Evolutionary conservation across 2,113 vertebrate species (phyloP).

Genomic region (Eudyptes chrysolophus): DNA sequence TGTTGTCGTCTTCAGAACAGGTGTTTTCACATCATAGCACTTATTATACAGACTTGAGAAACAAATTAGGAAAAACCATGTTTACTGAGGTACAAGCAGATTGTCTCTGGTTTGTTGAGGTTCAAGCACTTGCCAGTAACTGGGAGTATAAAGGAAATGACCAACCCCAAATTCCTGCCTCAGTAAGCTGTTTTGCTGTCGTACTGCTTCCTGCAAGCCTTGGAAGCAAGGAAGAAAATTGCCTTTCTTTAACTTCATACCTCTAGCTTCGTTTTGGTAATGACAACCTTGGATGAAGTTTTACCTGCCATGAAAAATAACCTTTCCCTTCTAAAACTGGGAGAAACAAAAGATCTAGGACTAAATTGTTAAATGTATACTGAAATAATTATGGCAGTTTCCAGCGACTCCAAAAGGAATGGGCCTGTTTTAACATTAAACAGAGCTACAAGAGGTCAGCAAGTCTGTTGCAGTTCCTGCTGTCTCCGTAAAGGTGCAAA

Average conservation of each 20-base stretch:
- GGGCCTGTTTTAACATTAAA: neutral
- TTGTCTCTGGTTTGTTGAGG: neutral
- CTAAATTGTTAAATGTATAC: no score
- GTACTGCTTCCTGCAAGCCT: neutral
- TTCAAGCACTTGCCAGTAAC: neutral
- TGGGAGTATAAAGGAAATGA: accelerated
- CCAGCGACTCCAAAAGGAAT: neutral
- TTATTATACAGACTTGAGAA: neutral
- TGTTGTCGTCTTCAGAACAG: neutral
- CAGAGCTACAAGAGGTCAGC: neutral
- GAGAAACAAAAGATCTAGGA: neutral
- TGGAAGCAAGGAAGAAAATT: neutral
- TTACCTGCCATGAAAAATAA: neutral
- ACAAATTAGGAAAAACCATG: accelerated
- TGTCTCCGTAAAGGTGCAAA: neutral
- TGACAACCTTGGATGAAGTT: neutral
- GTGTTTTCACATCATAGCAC: neutral
- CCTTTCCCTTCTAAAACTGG: neutral
- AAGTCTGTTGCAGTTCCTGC: neutral
- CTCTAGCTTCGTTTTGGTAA: neutral
- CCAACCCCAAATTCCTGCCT: neutral
- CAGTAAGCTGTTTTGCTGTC: neutral
- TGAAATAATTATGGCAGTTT: neutral
- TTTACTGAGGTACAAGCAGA: neutral
- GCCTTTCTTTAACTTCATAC: neutral